Percentiles rank a stretch among this genome's conserved stretches.
Conservation (phyloP, 1,140 invertebrate genomes). For the Drosophila ambigua region DNA sequence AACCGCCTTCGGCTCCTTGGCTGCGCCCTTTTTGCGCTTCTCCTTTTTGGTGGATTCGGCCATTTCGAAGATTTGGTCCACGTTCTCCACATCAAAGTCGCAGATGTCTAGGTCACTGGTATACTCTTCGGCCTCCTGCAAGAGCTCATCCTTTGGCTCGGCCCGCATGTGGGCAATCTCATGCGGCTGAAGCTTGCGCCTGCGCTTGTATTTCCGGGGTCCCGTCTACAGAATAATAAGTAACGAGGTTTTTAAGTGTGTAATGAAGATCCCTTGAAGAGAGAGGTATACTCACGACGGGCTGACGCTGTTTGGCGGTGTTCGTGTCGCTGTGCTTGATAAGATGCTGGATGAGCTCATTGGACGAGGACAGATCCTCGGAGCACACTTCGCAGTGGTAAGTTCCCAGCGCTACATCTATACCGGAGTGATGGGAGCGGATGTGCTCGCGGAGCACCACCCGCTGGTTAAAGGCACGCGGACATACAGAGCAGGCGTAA, state of each 20-base stretch:
- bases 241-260: neutral
- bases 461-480: slow-evolving; percentile 92
- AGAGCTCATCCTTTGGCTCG: slow-evolving; percentile 59
- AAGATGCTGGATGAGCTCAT: slow-evolving; percentile 90
- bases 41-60: slow-evolving; percentile 69
- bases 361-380: slow-evolving; percentile 87
- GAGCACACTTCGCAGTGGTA: slow-evolving; percentile 91
- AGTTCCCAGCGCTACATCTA: slow-evolving; percentile 86
- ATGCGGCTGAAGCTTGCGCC: slow-evolving; percentile 89
- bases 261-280: neutral
- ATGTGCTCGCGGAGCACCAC: slow-evolving; percentile 92
- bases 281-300: slow-evolving; percentile 85
- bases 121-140: slow-evolving; percentile 54
- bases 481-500: slow-evolving; percentile 97
- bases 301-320: slow-evolving; percentile 90
- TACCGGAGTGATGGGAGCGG: slow-evolving; percentile 91
- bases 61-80: slow-evolving; percentile 84
- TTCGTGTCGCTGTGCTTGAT: slow-evolving; percentile 93
- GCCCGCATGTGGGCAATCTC: slow-evolving; percentile 85
- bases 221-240: slow-evolving; percentile 84
- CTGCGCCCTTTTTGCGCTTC: slow-evolving; percentile 48
- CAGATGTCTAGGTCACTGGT: slow-evolving; percentile 76
- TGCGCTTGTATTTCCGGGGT: slow-evolving; percentile 91
- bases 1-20: neutral
- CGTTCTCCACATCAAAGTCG: slow-evolving; percentile 75